These are phyloP conservation scores for Trissolcus basalis DNA, from an alignment of 1,140 invertebrate genomes.

Conservation along the genomic window DNA sequence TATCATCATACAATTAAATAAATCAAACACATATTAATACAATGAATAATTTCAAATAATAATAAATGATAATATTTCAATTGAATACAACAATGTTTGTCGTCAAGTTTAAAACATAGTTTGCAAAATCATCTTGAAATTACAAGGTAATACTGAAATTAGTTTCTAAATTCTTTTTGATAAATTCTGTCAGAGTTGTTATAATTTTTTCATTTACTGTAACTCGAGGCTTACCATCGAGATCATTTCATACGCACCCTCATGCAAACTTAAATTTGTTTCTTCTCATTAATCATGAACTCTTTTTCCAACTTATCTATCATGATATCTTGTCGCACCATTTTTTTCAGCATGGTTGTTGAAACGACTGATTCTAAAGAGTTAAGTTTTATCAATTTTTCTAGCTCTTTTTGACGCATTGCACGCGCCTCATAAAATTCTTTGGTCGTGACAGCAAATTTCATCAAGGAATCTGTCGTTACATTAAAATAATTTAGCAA, in stretches of 20 bases:
- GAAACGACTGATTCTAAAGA: conserved; percentile 12
- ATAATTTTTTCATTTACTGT: conserved; percentile 26
- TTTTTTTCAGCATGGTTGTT: conserved; percentile 29
- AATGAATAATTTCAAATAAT: too few species aligned
- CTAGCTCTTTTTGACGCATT: conserved; percentile 3
- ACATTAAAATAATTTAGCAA: conserved; percentile 32
- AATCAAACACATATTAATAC: too few species aligned
- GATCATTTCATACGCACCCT: conserved; percentile 14
- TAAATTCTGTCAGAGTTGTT: not conserved
- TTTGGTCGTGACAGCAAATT: conserved; percentile 13
- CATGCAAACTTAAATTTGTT: conserved; percentile 16
- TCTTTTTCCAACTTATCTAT: conserved; percentile 23
- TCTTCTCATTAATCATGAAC: conserved; percentile 4
- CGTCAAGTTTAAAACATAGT: too few species aligned
- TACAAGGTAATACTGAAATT: too few species aligned
- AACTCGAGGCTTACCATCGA: conserved; percentile 16
- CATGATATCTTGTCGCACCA: conserved; percentile 27
- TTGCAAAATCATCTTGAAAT: too few species aligned
- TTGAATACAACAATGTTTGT: too few species aligned
- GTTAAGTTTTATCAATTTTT: conserved; percentile 9
- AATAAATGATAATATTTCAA: too few species aligned
- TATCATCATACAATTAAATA: too few species aligned
- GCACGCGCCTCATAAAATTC: conserved; percentile 4
- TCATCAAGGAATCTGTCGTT: conserved; percentile 17
- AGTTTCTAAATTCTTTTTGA: too few species aligned